phyloP scores from a whole-genome alignment of 64 coral and sea anemone species.

The Pocillopora verrucosa region DNA sequence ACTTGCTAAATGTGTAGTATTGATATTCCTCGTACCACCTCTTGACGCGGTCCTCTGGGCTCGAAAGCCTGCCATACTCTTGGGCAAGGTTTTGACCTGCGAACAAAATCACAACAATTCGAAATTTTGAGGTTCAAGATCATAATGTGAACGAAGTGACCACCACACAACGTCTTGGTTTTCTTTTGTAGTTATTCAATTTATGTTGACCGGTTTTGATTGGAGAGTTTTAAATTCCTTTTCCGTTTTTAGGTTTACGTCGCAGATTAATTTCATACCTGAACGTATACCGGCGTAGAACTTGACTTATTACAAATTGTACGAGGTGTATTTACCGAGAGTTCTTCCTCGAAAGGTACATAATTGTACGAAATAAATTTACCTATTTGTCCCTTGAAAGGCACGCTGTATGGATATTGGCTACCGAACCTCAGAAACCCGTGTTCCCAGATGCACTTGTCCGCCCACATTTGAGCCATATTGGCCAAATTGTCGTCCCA shows the following conservation, averaged over 20 bases:
- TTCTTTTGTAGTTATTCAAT: too few species aligned
- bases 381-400: slow-evolving; percentile 46
- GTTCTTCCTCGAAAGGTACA: too few species aligned
- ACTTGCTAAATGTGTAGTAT: slow-evolving; percentile 48
- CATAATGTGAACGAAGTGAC: too few species aligned
- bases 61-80: not conserved
- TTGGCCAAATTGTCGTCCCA: slow-evolving; percentile 72
- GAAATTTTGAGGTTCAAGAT: too few species aligned
- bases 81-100: slow-evolving; percentile 28
- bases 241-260: too few species aligned
- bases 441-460: slow-evolving; percentile 61
- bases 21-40: slow-evolving; percentile 51
- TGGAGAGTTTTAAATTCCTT: too few species aligned
- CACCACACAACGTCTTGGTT: too few species aligned
- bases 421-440: slow-evolving; percentile 65
- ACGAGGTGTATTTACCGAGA: too few species aligned
- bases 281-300: too few species aligned
- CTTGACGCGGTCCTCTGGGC: slow-evolving; percentile 29
- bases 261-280: not conserved
- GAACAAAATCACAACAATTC: not conserved
- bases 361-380: not conserved
- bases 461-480: slow-evolving; percentile 81
- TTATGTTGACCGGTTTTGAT: too few species aligned
- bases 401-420: slow-evolving; percentile 29
- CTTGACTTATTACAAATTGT: not conserved